Evolutionary conservation across 2,888 invertebrate species (phyloP), one percentile per base, ranked within the genome.

Genomic region (Phortica okadai): DNA sequence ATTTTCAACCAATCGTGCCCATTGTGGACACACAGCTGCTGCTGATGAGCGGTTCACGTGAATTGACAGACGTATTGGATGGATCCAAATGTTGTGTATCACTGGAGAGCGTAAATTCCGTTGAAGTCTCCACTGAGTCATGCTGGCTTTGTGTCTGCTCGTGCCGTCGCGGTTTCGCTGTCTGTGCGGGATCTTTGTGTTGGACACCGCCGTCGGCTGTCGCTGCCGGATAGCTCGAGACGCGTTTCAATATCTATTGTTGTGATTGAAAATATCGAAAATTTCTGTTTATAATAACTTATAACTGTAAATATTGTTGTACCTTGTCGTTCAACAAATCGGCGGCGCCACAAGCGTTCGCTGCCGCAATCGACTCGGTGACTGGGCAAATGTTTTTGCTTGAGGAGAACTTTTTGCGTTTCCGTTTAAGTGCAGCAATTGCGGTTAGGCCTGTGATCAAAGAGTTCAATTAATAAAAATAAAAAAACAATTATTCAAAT

Each of bases 391-490:
- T 93, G 79, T 95, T 94, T 84, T 96, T 93, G 78, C 96, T 96
- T 81, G 96, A 95, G 0, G 96, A 96, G 92, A 96, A 96, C 90
- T 96, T 96, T 92, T 96, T 96, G 81, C 96, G 93, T 91, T 96
- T 96, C 89, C 95, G 94, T 89, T 95, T 95, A 76, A 96, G 93
- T 41, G 95, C 94, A 1, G 96, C 95, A 80, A 96, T 92, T 74
- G 96, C 95, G 41, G 90, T 91, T 1, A 91, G 84, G 77, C 91
- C 91, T 91, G 59, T 1, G 25, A 41, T 45, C 45, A 42, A 59
- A 75, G 3, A 50, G 2, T 50, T 8, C 8, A 50, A 50, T 14
- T 45, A 45, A 10, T 1, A 0, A 70, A 69, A 54, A 45, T 33
- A 6, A 44, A 25, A 74, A 59, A 2, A 14, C 7, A 69, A 14